Base-by-base conservation (phyloP, 2,113 vertebrate genomes). In the Plecturocebus donacophilus region DNA sequence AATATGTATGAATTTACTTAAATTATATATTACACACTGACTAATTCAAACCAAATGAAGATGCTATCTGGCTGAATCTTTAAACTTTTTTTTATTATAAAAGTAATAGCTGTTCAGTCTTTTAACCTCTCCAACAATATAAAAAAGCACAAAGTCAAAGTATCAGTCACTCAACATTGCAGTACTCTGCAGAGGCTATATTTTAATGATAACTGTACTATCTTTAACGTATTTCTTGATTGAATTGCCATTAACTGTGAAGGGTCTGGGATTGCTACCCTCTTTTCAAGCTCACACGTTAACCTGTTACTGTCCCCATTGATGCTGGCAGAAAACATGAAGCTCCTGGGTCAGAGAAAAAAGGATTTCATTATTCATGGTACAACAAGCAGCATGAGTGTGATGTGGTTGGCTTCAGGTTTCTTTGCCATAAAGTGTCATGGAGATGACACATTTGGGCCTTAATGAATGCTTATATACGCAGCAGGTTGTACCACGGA, bases 401-500 rank as follows among this genome's bases (percentile, higher is more conserved):
- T 42, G 52, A 42, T 25, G 42, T 16, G 20, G 21, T 12, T 45
- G 8, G 30, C 2, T 23, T 75, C 58, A 6, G 49, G 3, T 52
- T 5, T 45, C 56, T 7, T 7, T 21, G 8, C 30, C 8, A 30
- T 4, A 38, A 64, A 42, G 32, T 10, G 25, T 35, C 40, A 32
- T 1, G 1, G 45, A 10, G 35, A 32, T 45, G 8, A 12, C 27
- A 7, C 8, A 3, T 16, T 1, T n/a, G 11, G n/a, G 42, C 30
- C 30, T 84, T 56, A 13, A 32, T 30, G 47, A 35, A 87, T 12
- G 3, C 23, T 42, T 11, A 17, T 3, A 19, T 12, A 35, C 5
- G 45, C 13, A 30, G 8, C 30, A 17, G 14, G 4, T 16, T 64
- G 58, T 11, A 12, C 70, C 64, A 19, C 0, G 13, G 47, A 45